Evolutionary conservation across 35 echinoderm and acorn worm species (phyloP).

Genomic region (Amphiura filiformis): DNA sequence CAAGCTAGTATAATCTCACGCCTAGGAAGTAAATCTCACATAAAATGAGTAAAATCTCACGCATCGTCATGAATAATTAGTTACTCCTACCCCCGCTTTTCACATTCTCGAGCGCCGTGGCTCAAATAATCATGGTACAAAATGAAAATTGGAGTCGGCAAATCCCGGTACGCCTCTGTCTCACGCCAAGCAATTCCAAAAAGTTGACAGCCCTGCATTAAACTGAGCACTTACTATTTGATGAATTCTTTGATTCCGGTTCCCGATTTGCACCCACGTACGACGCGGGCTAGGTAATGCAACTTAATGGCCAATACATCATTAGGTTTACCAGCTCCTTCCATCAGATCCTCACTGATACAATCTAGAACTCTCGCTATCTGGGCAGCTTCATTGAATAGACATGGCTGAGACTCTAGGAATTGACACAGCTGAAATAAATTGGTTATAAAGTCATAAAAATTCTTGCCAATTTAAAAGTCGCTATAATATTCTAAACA

Average conservation of each 20-base stretch:
- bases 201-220: neutral
- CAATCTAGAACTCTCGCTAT: slow-evolving; percentile 62
- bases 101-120: too few species aligned
- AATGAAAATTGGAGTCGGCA: too few species aligned
- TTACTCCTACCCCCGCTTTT: too few species aligned
- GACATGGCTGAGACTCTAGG: slow-evolving; percentile 58
- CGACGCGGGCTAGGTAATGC: slow-evolving; percentile 67
- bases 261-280: slow-evolving; percentile 58
- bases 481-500: too few species aligned
- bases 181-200: too few species aligned
- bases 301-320: slow-evolving; percentile 87
- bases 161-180: too few species aligned
- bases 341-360: slow-evolving; percentile 86
- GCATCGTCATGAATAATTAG: too few species aligned
- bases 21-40: too few species aligned
- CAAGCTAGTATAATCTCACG: too few species aligned
- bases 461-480: too few species aligned
- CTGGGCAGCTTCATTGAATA: slow-evolving; percentile 61
- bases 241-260: slow-evolving; percentile 63
- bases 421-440: slow-evolving; percentile 61
- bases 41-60: too few species aligned
- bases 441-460: slow-evolving; percentile 15
- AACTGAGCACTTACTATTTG: slow-evolving; percentile 87
- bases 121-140: too few species aligned
- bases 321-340: slow-evolving; percentile 53